Conservation (phyloP, 2,113 vertebrate genomes). For the Alaudala cheleensis region DNA sequence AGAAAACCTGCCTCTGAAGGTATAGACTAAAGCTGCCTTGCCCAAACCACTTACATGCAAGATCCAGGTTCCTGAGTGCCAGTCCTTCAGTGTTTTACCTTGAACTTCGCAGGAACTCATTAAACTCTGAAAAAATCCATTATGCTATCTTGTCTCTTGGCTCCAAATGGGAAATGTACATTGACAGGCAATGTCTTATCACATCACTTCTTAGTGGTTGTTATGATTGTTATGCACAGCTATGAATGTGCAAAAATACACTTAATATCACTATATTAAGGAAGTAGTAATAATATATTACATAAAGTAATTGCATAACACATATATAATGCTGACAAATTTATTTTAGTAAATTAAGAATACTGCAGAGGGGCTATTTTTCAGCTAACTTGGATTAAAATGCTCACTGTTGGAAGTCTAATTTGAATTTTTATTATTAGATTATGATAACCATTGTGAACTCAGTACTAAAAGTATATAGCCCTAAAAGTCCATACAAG, state of each 20-base stretch:
- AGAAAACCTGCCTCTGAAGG: background rate
- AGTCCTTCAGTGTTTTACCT: background rate
- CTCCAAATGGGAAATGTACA: background rate
- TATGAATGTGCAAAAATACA: background rate
- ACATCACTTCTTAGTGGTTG: background rate
- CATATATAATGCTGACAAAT: conserved; percentile 17
- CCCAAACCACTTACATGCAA: background rate
- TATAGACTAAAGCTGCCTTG: background rate
- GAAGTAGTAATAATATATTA: background rate
- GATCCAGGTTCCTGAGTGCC: background rate
- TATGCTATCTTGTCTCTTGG: background rate
- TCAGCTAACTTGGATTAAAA: background rate
- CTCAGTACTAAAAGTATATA: conserved; percentile 36
- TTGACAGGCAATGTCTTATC: background rate
- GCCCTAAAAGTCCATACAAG: conserved; percentile 13
- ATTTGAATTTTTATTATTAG: conserved; percentile 63
- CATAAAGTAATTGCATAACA: background rate
- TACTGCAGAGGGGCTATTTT: conserved; percentile 26
- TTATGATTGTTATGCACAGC: background rate
- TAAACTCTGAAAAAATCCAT: conserved; percentile 1
- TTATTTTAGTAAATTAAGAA: conserved; percentile 44
- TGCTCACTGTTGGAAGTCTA: conserved; percentile 29
- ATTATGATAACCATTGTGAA: conserved; percentile 44
- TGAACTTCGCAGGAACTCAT: background rate
- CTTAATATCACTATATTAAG: conserved; percentile 2